Base-by-base conservation (phyloP, 92 coral and sea anemone species). In the Desmophyllum pertusum region DNA sequence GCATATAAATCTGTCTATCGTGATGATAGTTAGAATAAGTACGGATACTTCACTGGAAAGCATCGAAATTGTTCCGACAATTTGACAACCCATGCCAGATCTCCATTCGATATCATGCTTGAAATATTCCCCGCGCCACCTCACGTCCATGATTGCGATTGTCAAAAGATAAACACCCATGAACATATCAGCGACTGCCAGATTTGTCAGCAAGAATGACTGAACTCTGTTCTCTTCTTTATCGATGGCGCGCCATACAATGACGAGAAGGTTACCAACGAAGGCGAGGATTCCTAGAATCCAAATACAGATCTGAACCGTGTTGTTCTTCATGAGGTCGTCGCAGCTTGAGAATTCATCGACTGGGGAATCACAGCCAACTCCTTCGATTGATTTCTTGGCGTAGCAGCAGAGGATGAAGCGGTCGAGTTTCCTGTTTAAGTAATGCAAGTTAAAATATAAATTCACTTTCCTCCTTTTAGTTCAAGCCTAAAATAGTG, bases 121-220 rank as follows among this genome's bases (percentile, higher is more conserved):
- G 27, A 91, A 91, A 78, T 91, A 91, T 76, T 91, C 95, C 15
- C 95, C 95, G 36, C 77, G 89, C 95, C 95, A 91, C 42, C 86
- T 67, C 65, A 75, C 66, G 77, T 91, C 92, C 90, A 77, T 81
- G 3, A 86, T 73, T 11, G 95, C 90, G 19, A 91, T 88, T 11
- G 76, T 84, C 36, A 91, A 37, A 7, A 91, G 48, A 63, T 91
- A 91, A 4, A 91, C 83, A 5, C 95, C 95, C 95, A 91, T 91
- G 3, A 91, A 45, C 43, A 91, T 73, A 67, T 91, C 95, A 1
- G 95, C 85, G 27, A 88, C 51, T 1, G 95, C 95, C 27, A 91
- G 76, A 81, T 91, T 88, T 25, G 90, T 84, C 59, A 91, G 67
- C 5, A 91, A 42, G 79, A 88, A 59, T 6, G 95, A 85, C 31